Percentiles rank a stretch among this genome's conserved stretches.
These are phyloP conservation scores for Drosophila prosaltans DNA, from an alignment of 1,140 invertebrate species.

Conservation along the genomic window DNA sequence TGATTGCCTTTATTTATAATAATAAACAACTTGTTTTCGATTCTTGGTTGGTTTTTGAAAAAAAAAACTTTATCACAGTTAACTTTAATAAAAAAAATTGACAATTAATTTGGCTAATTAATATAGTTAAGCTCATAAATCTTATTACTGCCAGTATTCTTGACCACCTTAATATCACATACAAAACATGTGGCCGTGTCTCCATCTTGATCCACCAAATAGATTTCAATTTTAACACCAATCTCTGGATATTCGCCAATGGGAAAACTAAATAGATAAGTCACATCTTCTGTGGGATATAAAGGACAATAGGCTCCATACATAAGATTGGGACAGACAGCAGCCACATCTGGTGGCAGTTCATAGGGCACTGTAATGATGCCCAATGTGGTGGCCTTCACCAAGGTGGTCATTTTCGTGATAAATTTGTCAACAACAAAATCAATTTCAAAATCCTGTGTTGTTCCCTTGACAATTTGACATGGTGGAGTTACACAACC, in stretches of 20 bases:
- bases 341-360: slow-evolving; percentile 63
- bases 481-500: slow-evolving; percentile 65
- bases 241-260: slow-evolving; percentile 75
- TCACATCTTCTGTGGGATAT: slow-evolving; percentile 74
- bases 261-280: slow-evolving; percentile 69
- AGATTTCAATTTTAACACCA: slow-evolving; percentile 72
- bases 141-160: slow-evolving; percentile 25
- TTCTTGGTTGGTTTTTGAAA: too few relatives aligned
- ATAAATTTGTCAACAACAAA: slow-evolving; percentile 68
- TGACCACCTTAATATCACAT: slow-evolving; percentile 77
- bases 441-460: slow-evolving; percentile 65
- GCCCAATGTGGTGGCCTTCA: slow-evolving; percentile 71
- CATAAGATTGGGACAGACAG: slow-evolving; percentile 70
- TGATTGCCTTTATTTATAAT: too few relatives aligned
- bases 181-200: slow-evolving; percentile 67
- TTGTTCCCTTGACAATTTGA: slow-evolving; percentile 53
- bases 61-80: slow-evolving; percentile 47
- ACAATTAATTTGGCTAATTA: slow-evolving; percentile 27
- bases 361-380: slow-evolving; percentile 74
- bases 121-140: slow-evolving; percentile 56
- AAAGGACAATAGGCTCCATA: slow-evolving; percentile 73
- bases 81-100: not conserved
- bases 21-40: too few relatives aligned
- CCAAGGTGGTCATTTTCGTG: slow-evolving; percentile 55
- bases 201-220: slow-evolving; percentile 71